Base-by-base conservation (phyloP, 2,888 invertebrate species). In the Notocelia uddmanniana region DNA sequence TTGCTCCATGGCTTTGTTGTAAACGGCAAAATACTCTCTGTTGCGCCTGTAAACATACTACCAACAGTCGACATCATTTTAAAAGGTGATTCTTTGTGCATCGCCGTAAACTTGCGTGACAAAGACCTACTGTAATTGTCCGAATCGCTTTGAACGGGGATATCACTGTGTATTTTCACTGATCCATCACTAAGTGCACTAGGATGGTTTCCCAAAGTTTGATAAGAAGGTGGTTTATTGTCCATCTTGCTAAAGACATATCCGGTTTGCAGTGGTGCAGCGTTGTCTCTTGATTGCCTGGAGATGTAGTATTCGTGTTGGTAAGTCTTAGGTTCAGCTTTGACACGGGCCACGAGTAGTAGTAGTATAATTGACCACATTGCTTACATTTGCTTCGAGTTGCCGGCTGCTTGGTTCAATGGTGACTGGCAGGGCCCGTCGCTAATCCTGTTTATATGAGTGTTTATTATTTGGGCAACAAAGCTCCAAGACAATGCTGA, bases 391-490 rank as follows among this genome's bases (percentile, higher is more conserved):
- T 52, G 41, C 34, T 77, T 79, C 86, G 85, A 85, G 85, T 81
- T 77, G 80, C 74, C 79, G 59, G 76, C 68, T 73, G 74, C 76
- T 74, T 76, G 76, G 68, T 68, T 68, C 69, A 74, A 78, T 70
- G 74, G 78, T 74, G 79, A 91, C 90, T 92, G 91, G 83, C 87
- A 87, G 78, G 82, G 75, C 69, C 78, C 77, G 81, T 81, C 80
- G 74, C 80, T 78, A 83, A 83, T 81, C 77, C 77, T 84, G 86
- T 85, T 87, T 91, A 86, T 92, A 90, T 88, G 81, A 84, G 81
- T 87, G 87, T 87, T 88, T 87, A 83, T 83, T 79, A 81, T 79
- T 78, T 76, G 76, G 76, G 73, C 73, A 74, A 76, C 77, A 78
- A 74, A 77, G 81, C 83, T 89, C 89, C 81, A 76, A 70, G 62